Evolutionary conservation across 1,140 invertebrate genomes (phyloP), one percentile per base, ranked within the genome.

Genomic region (Leptopilina boulardi): DNA sequence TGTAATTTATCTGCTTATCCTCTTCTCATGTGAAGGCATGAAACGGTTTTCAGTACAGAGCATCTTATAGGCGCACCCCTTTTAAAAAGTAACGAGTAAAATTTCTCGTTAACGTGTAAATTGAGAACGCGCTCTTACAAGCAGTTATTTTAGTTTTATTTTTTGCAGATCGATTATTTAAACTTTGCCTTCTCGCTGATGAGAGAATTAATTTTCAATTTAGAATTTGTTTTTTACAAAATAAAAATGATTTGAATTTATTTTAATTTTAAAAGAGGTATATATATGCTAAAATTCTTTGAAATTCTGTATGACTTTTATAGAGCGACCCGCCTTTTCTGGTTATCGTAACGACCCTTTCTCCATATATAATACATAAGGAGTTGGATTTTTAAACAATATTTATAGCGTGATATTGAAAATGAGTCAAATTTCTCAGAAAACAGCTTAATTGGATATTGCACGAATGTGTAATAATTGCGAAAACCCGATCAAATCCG

Each of bases 21-120:
- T n/a, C n/a, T n/a, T n/a, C n/a, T n/a, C 47, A 66, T 66, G 59
- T 30, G 59, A 66, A 66, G 59, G 59, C 26, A 66, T 66, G 56
- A 66, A 66, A 23, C 23, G 23, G 4, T 66, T 23, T 66, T 30
- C n/a, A 30, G 26, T 30, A 66, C 13, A 66, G 23, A 66, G 5
- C 0, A 34, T 66, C 26, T 66, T 66, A 0, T 4, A 44, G 23
- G 11, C 56, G 23, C 23, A 66, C 3, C 13, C 15, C 26, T 66
- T 30, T 66, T 19, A 6, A 15, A 13, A 34, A 18, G 6, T 66
- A 30, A 30, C 15, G 23, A 66, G 23, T 10, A 66, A 34, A 66
- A 30, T 66, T 66, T 66, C 59, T 66, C 59, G 59, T 66, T 66
- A 66, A 66, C 23, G 59, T 66, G 59, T 30, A 66, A 66, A 66